Percentiles rank a stretch among this genome's conserved stretches.
phyloP scores from a whole-genome alignment of 2,888 invertebrate species.

The Malacosoma neustria region DNA sequence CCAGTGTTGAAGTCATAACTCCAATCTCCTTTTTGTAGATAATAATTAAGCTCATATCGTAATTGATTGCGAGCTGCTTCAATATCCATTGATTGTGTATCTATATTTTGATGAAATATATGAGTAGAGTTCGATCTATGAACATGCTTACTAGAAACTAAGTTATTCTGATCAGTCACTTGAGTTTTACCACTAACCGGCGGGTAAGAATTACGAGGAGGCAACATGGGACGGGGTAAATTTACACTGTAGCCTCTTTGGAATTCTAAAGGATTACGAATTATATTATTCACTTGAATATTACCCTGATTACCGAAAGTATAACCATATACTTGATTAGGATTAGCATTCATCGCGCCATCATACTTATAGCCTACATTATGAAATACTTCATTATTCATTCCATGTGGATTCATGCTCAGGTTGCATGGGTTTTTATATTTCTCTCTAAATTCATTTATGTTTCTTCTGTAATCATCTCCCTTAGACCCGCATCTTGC shows the following conservation, averaged over 20 bases:
- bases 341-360: conserved; percentile 49
- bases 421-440: conserved; percentile 74
- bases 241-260: conserved; percentile 73
- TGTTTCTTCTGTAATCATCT: conserved; percentile 74
- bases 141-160: conserved; percentile 70
- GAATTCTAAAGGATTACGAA: conserved; percentile 73
- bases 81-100: conserved; percentile 52
- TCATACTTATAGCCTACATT: conserved; percentile 62
- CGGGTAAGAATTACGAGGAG: conserved; percentile 78
- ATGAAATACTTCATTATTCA: conserved; percentile 63
- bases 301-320: conserved; percentile 73
- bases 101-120: conserved; percentile 65
- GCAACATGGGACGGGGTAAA: conserved; percentile 75
- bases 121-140: conserved; percentile 79
- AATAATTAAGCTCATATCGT: conserved; percentile 64
- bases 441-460: conserved; percentile 77
- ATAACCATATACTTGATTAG: conserved; percentile 67
- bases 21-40: conserved; percentile 68
- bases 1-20: conserved; percentile 67
- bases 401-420: conserved; percentile 38
- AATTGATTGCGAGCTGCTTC: conserved; percentile 65
- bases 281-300: conserved; percentile 62
- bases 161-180: conserved; percentile 65
- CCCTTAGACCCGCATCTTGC: conserved; percentile 58
- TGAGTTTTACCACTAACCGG: conserved; percentile 74